Base-by-base conservation (phyloP, 92 coral and sea anemone species). In the Actinostola sp. region DNA sequence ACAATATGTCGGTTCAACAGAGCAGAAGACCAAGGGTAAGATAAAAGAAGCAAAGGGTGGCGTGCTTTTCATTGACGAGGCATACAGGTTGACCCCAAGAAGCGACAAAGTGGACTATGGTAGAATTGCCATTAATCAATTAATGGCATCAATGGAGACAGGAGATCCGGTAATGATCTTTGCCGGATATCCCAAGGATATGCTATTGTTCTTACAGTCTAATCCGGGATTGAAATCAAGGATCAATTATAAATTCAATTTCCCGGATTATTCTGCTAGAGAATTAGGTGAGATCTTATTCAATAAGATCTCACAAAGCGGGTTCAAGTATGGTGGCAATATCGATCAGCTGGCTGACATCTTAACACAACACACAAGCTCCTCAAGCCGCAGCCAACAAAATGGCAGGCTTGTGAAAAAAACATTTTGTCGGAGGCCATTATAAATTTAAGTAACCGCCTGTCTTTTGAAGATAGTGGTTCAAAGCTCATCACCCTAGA, bases 121-220 rank as follows among this genome's bases (percentile, higher is more conserved):
- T 0, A 69, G 78, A 6, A 58, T 76, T 8, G 83, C 83, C 44
- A 67, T 83, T 26, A 83, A 83, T 49, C 78, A 83, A 30, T 48
- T 83, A 4, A 83, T 76, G 83, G 55, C 83, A 17, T 71, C 38
- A 1, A 82, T 82, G 77, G 73, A 82, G 33, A 23, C 23, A 26
- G 75, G 79, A 0, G 72, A 83, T 50, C 75, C 79, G 0, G 83
- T 83, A 6, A 83, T 83, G 83, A 83, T 76, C 15, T 83, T 76
- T 64, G 74, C 78, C 0, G 88, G 82, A 4, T 76, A 76, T 14
- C 73, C 77, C 8, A 24, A 41, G 23, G 73, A 76, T 25, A 75
- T 75, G 78, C 14, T 25, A 0, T 23, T 29, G 14, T 75, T 75
- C 53, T 8, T 82, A 25, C 59, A 68, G 4, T 33, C 82, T 3